Conservation (phyloP, 2,888 invertebrate species). For the Leptura quadrifasciata region DNA sequence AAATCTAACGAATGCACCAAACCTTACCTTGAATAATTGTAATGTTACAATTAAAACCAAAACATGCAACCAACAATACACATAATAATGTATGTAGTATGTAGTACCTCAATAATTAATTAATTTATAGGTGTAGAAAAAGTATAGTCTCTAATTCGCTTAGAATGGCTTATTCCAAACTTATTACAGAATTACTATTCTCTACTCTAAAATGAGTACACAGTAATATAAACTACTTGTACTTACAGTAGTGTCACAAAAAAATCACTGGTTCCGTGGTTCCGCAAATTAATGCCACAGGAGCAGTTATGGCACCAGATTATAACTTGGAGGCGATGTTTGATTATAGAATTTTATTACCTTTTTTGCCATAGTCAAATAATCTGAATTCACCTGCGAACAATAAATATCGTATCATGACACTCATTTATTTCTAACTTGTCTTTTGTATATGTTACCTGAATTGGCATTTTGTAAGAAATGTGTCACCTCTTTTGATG, state of each 20-base stretch:
- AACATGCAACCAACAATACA: too few species aligned
- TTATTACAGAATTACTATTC: too few species aligned
- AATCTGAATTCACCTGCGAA: slow-evolving; percentile 73
- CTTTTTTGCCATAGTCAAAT: slow-evolving; percentile 75
- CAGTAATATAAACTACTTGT: not conserved
- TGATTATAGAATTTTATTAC: slow-evolving; percentile 42
- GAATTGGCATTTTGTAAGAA: slow-evolving; percentile 68
- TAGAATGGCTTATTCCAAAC: too few species aligned
- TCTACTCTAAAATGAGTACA: too few species aligned
- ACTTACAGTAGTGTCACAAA: slow-evolving; percentile 8
- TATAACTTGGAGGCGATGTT: slow-evolving; percentile 11
- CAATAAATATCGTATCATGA: not conserved
- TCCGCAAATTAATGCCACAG: not conserved
- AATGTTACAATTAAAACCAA: too few species aligned
- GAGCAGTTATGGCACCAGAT: slow-evolving; percentile 6
- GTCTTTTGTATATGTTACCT: slow-evolving; percentile 4
- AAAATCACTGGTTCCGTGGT: slow-evolving; percentile 8
- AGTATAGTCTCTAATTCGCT: too few species aligned
- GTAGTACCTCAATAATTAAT: too few species aligned
- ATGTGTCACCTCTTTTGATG: slow-evolving; percentile 82
- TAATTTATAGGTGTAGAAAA: too few species aligned
- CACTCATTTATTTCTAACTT: too few species aligned
- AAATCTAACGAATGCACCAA: too few species aligned
- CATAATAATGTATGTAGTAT: too few species aligned
- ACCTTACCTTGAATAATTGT: too few species aligned